Base-by-base conservation (phyloP, 2,888 invertebrate species). In the Drosophila villosipedis region DNA sequence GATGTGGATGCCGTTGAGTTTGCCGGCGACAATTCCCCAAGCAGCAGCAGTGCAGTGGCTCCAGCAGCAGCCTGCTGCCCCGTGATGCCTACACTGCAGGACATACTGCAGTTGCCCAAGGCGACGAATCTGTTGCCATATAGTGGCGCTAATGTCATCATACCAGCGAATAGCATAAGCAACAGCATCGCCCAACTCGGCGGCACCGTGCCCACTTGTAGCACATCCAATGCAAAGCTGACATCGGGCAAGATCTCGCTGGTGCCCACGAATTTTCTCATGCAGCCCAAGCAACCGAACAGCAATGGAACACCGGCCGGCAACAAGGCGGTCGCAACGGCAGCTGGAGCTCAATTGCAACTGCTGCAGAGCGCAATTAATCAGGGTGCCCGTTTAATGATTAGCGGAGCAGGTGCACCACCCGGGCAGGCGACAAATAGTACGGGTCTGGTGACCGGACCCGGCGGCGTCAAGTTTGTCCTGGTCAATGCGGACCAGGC, bases 211-310 rank as follows among this genome's bases (percentile, higher is more conserved):
- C 61, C 82, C n/a, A 78, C 78, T 10, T 76, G 73, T 37, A 78
- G 68, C n/a, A 28, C 76, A 1, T 50, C 79, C 0, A 59, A 49
- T 3, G 54, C 49, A 4, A 76, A 76, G 33, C 50, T 83, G 25
- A 71, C 82, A 14, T 76, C 83, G 5, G 89, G 92, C 4, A 93
- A 93, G 82, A 93, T 94, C 12, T 94, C 94, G 0, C 49, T 94
- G 50, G 93, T 94, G n/a, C 94, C 94, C 33, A 93, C 94, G 0
- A 93, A 93, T 72, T 92, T 93, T 39, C 86, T 94, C 1, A 89
- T 94, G 79, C 93, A 93, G 60, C 91, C 91, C 58, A 91, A 89
- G 63, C 71, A 78, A 31, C 31, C 76, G 4, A 80, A 55, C 61
- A 74, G 5, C 57, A 57, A 57, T 57, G 28, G n/a, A 28, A n/a